Percentiles rank a stretch among this genome's conserved stretches.
phyloP scores from a whole-genome alignment of 92 coral and sea anemone genomes.

The Siderastrea radians region DNA sequence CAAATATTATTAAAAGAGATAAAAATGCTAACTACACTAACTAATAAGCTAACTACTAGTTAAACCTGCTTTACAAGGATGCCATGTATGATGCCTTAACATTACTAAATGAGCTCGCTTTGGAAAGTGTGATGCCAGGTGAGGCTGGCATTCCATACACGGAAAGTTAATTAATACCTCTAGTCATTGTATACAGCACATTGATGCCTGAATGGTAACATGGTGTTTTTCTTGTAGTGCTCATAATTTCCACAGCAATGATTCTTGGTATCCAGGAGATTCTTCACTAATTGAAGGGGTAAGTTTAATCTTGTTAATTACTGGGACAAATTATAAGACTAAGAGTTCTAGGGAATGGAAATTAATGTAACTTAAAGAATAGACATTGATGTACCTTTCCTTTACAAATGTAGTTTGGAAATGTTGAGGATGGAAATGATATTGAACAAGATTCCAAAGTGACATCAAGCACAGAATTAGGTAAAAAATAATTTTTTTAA shows the following conservation, averaged over 20 bases:
- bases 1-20: too few species aligned
- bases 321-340: neutral
- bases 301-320: neutral
- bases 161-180: too few species aligned
- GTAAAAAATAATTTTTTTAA: neutral
- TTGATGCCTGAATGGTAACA: neutral
- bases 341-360: neutral
- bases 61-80: too few species aligned
- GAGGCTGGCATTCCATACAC: too few species aligned
- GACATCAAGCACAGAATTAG: constrained; percentile 56
- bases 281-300: constrained; percentile 33
- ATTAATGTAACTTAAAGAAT: neutral
- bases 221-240: neutral
- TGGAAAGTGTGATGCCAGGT: too few species aligned
- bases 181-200: too few species aligned
- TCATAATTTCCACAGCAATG: constrained; percentile 6
- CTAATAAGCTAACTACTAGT: too few species aligned
- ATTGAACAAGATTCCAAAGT: constrained; percentile 55
- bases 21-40: too few species aligned
- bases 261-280: constrained; percentile 40
- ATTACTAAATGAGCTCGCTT: too few species aligned
- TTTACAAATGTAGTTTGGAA: constrained; percentile 4
- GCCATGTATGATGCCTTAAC: too few species aligned
- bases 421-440: constrained; percentile 7
- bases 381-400: neutral